These are phyloP conservation scores for Sialis lutaria DNA, from an alignment of 2,888 invertebrate species.

Conservation along the genomic window DNA sequence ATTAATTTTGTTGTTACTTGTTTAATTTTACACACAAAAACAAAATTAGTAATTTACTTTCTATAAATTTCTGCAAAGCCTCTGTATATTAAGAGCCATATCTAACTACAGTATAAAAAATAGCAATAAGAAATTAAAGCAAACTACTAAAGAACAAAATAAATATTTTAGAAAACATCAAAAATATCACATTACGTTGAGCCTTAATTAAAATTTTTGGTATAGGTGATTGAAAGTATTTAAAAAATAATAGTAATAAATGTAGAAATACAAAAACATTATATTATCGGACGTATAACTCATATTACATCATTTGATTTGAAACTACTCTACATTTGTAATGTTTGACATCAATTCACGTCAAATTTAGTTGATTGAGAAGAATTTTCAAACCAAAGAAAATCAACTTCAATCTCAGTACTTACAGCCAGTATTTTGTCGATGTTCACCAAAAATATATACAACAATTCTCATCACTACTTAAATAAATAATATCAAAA, in stretches of 20 bases:
- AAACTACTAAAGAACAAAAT: neutral
- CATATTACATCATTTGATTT: too few species aligned
- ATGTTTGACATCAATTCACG: too few species aligned
- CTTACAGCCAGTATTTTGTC: neutral
- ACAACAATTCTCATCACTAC: conserved; percentile 3
- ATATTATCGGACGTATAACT: too few species aligned
- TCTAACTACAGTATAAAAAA: too few species aligned
- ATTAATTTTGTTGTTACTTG: too few species aligned
- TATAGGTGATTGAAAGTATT: neutral
- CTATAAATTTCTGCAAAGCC: too few species aligned
- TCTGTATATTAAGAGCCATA: too few species aligned
- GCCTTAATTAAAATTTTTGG: conserved; percentile 5
- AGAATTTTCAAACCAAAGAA: neutral
- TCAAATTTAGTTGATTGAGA: too few species aligned
- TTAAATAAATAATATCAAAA: neutral
- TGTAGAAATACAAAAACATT: neutral
- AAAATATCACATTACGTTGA: conserved; percentile 7
- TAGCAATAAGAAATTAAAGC: neutral
- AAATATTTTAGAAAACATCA: conserved; percentile 2
- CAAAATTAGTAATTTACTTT: too few species aligned
- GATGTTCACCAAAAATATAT: conserved; percentile 2
- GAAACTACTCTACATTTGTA: too few species aligned
- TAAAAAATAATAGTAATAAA: neutral
- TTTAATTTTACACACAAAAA: too few species aligned
- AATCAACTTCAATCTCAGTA: too few species aligned